Base-by-base conservation (phyloP, 1,140 invertebrate species). In the Papilio xuthus region DNA sequence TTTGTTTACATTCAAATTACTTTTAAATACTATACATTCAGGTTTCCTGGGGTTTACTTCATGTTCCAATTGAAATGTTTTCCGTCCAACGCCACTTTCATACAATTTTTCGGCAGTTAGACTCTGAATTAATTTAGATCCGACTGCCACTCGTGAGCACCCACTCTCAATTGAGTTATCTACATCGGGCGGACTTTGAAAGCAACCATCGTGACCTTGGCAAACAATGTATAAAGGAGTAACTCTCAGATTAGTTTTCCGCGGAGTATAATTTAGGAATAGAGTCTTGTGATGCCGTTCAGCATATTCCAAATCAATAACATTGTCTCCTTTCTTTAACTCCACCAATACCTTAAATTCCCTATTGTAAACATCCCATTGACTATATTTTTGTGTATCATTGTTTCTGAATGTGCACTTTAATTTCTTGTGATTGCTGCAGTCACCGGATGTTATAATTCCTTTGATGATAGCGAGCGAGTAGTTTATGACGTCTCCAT, bases 81-180 rank as follows among this genome's bases (percentile, higher is more conserved):
- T 96, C 76, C 97, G 94, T 4, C 95, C 96, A 70, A 97, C 96
- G 23, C 97, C 97, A 76, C 96, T 96, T 88, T 98, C 97, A 77
- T 95, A 94, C n/a, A 99, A 91, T 88, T 98, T 98, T 90, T 99
- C 97, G 0, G 97, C 97, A 80, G 97, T 97, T 80, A 99, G 94
- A 79, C 96, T 96, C 93, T 99, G 98, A 67, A 99, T 95, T 41
- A 99, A 92, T 85, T 97, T 96, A 13, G 97, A 95, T 47, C 96
- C 97, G 20, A 98, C 90, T 77, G 95, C 95, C 85, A 99, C 98
- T 82, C 97, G 95, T 7, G 95, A 94, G 80, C 96, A 96, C 9
- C 97, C 97, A 91, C 95, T 96, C 86, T 97, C 95, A n/a, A 96
- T 94, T 6, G 96, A 96, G 86, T 96, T 96, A 81, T 97, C 95